phyloP scores from a whole-genome alignment of 2,113 vertebrate genomes.

The Raja brachyura region DNA sequence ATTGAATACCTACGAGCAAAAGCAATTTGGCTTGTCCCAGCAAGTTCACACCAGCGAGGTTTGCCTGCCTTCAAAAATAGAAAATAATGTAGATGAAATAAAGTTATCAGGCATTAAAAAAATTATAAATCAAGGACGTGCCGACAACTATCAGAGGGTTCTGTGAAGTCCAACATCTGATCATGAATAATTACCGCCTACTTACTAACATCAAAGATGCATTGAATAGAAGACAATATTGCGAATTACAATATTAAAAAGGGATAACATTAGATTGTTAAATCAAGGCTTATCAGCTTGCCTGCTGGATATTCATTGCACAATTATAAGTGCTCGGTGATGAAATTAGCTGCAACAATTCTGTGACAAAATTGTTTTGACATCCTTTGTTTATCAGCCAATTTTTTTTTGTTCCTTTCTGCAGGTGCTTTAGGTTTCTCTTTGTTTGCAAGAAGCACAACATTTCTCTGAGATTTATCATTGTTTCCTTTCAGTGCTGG shows the following conservation, averaged over 20 bases:
- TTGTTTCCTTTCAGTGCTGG: neutral
- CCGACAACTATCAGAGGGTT: neutral
- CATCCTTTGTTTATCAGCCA: neutral
- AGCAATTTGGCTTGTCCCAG: neutral
- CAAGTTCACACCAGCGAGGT: neutral
- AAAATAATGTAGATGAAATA: neutral
- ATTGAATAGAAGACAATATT: neutral
- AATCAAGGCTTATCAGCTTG: neutral
- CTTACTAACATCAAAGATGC: neutral
- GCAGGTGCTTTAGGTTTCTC: neutral
- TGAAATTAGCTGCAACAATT: neutral
- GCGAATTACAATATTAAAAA: constrained; percentile 18
- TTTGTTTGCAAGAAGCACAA: neutral
- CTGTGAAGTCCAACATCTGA: constrained; percentile 19
- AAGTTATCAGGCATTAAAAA: neutral
- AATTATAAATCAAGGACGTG: neutral
- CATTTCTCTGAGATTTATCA: neutral
- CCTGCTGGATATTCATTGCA: neutral
- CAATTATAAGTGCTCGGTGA: neutral
- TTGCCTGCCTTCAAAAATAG: neutral
- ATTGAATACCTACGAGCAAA: neutral
- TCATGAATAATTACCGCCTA: neutral
- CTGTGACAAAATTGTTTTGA: neutral
- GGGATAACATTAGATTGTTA: constrained; percentile 4
- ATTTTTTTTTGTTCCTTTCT: neutral